phyloP scores from a whole-genome alignment of 2,888 invertebrate species.

The Drosophila lacicola region DNA sequence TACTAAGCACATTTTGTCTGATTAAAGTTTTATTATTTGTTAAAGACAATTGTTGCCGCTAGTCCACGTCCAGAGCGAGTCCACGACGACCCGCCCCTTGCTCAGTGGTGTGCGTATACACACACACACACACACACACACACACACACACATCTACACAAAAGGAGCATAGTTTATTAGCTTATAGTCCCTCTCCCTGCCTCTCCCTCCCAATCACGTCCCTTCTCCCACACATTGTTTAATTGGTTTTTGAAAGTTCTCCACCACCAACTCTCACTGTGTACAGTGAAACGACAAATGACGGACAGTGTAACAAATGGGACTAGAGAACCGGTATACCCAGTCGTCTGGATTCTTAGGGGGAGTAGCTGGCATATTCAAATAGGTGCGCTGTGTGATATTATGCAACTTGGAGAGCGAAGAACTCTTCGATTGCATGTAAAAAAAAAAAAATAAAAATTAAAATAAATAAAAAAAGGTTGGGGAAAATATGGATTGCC shows the following conservation, averaged over 20 bases:
- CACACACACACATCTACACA: conserved; percentile 13
- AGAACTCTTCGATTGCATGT: conserved; percentile 31
- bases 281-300: conserved; percentile 51
- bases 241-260: conserved; percentile 44
- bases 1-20: background rate
- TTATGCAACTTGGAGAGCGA: conserved; percentile 29
- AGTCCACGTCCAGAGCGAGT: background rate
- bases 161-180: conserved; percentile 31
- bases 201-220: conserved; percentile 6
- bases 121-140: conserved; percentile 9
- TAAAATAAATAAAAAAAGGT: conserved; percentile 13
- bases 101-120: conserved; percentile 48
- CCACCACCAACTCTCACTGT: conserved; percentile 32
- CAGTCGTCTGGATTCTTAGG: background rate
- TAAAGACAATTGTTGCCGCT: conserved; percentile 18
- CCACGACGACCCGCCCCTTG: conserved; percentile 19
- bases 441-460: conserved; percentile 17
- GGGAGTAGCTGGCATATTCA: conserved; percentile 22
- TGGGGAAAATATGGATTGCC: conserved; percentile 31
- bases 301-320: background rate
- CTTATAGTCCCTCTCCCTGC: conserved; percentile 36
- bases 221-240: conserved; percentile 9
- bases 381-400: conserved; percentile 49
- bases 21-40: conserved; percentile 17
- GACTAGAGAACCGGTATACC: background rate